Evolutionary conservation across 2,888 invertebrate species (phyloP), one percentile per base, ranked within the genome.

Genomic region (Eilema caniola): DNA sequence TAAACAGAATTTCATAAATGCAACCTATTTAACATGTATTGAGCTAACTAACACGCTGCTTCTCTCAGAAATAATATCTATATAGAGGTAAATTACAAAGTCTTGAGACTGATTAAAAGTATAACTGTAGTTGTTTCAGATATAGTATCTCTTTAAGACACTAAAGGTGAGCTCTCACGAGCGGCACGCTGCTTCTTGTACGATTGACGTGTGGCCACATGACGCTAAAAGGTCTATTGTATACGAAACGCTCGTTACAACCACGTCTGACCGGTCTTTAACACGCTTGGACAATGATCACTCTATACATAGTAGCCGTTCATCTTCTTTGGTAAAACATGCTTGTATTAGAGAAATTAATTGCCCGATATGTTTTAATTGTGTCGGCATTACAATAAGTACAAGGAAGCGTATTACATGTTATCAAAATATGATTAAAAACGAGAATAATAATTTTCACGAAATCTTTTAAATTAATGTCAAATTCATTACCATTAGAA

Each of bases 161-260:
- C 89, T 92, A 94, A 94, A 89, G 92, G 90, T 83, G 77, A 80
- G 83, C 85, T 83, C 87, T 84, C 90, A 92, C 89, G 85, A 85
- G 84, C 85, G 88, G 79, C 84, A 85, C 67, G 74, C 76, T 83
- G 87, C 87, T 87, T 86, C 86, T 85, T 81, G 74, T 77, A 86
- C 89, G 95, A 95, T 94, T 95, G 95, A 95, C 95, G 91, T 88
- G 85, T 89, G 87, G 88, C 89, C 91, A 88, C 89, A 88, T 94
- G 95, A 95, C 95, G 92, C 92, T 95, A 95, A 95, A 94, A 95
- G 95, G 94, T 93, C 95, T 94, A 95, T 95, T 95, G 95, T 95
- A 95, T 95, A 93, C 95, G 91, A 90, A 90, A 89, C 85, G 91
- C 94, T 95, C 94, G 94, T 95, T 94, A 95, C 89, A 85, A 86